Percentiles rank a stretch among this genome's conserved stretches.
Conservation (phyloP, 2,797 vertebrate genomes). For the Gallinago solitaria region DNA sequence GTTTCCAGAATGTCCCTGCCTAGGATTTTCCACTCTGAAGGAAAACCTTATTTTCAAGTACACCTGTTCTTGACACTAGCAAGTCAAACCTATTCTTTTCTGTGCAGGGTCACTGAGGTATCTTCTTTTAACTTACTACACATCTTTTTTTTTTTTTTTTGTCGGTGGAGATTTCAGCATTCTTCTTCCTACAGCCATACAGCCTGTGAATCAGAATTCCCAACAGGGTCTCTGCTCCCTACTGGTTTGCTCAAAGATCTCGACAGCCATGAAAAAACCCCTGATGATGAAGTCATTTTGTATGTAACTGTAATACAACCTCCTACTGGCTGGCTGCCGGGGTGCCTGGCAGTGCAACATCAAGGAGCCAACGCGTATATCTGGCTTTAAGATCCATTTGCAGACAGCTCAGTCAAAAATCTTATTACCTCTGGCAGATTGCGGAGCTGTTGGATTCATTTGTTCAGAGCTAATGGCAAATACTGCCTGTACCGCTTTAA, state of each 20-base stretch:
- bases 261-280: background rate
- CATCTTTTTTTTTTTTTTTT: background rate
- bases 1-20: background rate
- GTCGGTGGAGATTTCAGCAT: background rate
- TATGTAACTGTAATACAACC: background rate
- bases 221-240: conserved; percentile 22
- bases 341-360: background rate
- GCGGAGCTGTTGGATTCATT: background rate
- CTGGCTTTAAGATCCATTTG: background rate
- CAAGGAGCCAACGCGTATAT: background rate
- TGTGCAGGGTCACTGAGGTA: background rate
- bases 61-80: background rate
- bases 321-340: background rate
- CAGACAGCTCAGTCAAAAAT: conserved; percentile 12
- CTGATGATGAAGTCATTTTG: background rate
- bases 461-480: background rate
- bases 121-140: background rate
- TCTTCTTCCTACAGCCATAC: background rate
- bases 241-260: conserved; percentile 24
- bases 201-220: conserved; percentile 27
- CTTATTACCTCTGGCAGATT: background rate
- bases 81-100: background rate
- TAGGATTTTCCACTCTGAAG: background rate
- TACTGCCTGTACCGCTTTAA: background rate
- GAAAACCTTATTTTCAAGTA: background rate